These are phyloP conservation scores for Aspidiotus destructor DNA, from an alignment of 2,888 invertebrate species.

Conservation along the genomic window DNA sequence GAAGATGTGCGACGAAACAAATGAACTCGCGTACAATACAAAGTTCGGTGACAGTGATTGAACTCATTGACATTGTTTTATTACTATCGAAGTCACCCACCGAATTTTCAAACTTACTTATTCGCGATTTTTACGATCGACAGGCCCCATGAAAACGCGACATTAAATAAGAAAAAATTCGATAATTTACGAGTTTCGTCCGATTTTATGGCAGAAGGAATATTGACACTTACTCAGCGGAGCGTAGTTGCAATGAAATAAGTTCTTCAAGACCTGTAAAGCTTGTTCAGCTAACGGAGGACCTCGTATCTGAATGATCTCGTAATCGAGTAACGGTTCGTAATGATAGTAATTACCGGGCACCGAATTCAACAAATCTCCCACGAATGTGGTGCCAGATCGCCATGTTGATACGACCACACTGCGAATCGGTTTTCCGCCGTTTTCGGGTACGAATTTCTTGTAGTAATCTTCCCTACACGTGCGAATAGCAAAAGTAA, in stretches of 20 bases:
- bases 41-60: no score
- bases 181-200: no score
- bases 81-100: no score
- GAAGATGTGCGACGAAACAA: no score
- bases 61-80: no score
- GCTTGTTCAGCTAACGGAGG: slow-evolving; percentile 60
- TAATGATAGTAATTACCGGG: slow-evolving; percentile 85
- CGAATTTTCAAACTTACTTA: no score
- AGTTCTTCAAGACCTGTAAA: slow-evolving; percentile 55
- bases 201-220: not conserved
- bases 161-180: no score
- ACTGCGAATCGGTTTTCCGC: slow-evolving; percentile 63
- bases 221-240: slow-evolving; percentile 48
- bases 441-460: slow-evolving; percentile 58
- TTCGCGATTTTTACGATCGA: no score
- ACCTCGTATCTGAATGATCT: slow-evolving; percentile 69
- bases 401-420: slow-evolving; percentile 81
- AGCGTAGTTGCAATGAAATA: slow-evolving; percentile 67
- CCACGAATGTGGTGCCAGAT: slow-evolving; percentile 81
- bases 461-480: no score
- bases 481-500: no score
- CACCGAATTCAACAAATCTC: slow-evolving; percentile 70
- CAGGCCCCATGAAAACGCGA: no score
- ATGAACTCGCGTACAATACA: no score
- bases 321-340: slow-evolving; percentile 74